These are phyloP conservation scores for Philaethria dido DNA, from an alignment of 2,888 invertebrate species.

Conservation along the genomic window DNA sequence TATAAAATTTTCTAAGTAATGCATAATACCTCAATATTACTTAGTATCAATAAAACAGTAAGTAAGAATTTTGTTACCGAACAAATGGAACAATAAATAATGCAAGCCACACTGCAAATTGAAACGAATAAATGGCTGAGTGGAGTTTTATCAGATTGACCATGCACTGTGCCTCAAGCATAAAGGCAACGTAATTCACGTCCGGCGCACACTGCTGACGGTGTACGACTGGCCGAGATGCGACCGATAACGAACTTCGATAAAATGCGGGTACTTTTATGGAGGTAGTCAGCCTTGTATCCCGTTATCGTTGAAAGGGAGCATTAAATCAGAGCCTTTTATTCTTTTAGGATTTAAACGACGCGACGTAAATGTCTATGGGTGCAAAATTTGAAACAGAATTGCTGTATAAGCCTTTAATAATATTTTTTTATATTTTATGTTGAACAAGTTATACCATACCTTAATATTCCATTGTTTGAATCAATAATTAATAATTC, in stretches of 20 bases:
- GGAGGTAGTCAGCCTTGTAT: slow-evolving; percentile 55
- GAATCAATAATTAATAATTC: neutral
- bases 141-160: slow-evolving; percentile 59
- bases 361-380: slow-evolving; percentile 25
- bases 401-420: neutral
- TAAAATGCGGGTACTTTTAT: slow-evolving; percentile 76
- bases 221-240: slow-evolving; percentile 67
- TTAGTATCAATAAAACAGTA: neutral
- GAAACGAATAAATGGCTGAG: slow-evolving; percentile 49
- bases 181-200: slow-evolving; percentile 72
- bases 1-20: neutral
- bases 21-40: neutral
- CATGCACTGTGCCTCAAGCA: slow-evolving; percentile 62
- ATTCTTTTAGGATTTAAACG: slow-evolving; percentile 52
- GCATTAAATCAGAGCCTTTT: slow-evolving; percentile 76
- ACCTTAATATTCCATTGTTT: neutral
- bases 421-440: neutral
- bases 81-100: slow-evolving; percentile 27
- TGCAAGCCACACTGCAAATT: slow-evolving; percentile 35
- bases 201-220: slow-evolving; percentile 66
- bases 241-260: slow-evolving; percentile 68
- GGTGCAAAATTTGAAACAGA: neutral
- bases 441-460: neutral
- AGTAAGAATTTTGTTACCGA: slow-evolving; percentile 30
- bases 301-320: slow-evolving; percentile 69